A percentile compares a stretch with the other conserved stretches of the same genome.
phyloP scores from a whole-genome alignment of 2,888 invertebrate species.

The Ashinkailepas kermadecensis region DNA sequence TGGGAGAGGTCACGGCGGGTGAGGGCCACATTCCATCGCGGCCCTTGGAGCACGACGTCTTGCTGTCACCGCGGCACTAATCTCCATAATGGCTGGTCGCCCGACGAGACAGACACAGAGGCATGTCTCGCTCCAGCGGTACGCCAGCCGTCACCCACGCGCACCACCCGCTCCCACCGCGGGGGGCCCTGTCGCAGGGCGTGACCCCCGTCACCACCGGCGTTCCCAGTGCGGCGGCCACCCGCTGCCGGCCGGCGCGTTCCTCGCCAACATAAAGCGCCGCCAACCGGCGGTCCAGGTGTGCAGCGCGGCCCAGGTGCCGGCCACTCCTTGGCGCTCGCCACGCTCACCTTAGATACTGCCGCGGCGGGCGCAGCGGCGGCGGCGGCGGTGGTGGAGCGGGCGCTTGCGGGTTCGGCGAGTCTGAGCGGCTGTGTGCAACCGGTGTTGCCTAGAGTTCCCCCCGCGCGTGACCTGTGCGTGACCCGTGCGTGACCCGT shows the following conservation, averaged over 20 bases:
- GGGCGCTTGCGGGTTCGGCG: too few relatives aligned
- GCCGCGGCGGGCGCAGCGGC: neutral
- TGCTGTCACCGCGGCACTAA: neutral
- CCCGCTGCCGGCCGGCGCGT: neutral
- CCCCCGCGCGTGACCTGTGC: too few relatives aligned
- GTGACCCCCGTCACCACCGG: neutral
- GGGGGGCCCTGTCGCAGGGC: neutral
- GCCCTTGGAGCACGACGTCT: neutral
- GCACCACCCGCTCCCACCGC: neutral
- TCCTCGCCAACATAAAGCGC: neutral
- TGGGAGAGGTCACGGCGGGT: too few relatives aligned
- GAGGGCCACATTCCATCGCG: neutral
- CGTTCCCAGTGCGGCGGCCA: neutral
- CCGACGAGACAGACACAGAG: neutral
- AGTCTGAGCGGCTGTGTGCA: too few relatives aligned
- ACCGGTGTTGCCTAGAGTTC: too few relatives aligned
- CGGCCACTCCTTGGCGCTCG: neutral
- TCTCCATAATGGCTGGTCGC: neutral
- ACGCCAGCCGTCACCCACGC: neutral
- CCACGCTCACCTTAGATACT: too few relatives aligned
- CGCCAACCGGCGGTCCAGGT: neutral
- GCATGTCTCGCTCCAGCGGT: neutral
- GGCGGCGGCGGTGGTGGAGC: neutral
- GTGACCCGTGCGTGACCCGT: too few relatives aligned
- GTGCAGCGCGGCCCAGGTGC: conserved; percentile 1